Evolutionary conservation across 2,888 invertebrate genomes (phyloP).

Genomic region (Zygaena filipendulae): DNA sequence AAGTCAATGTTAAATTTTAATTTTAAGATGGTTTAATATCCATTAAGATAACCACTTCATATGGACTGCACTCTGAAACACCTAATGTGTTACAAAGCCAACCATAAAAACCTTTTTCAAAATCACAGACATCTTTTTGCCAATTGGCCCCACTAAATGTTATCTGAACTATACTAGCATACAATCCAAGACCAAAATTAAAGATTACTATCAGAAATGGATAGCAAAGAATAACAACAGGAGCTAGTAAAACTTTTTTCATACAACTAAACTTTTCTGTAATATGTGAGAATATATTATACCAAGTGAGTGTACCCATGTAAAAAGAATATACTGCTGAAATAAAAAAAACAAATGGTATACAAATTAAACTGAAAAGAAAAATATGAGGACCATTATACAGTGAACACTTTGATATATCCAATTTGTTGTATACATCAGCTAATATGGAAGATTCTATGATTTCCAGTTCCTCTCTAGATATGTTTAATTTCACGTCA

Average conservation of each 20-base stretch:
- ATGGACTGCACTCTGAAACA: slow-evolving; percentile 79
- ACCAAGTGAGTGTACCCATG: slow-evolving; percentile 81
- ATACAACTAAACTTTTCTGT: slow-evolving; percentile 73
- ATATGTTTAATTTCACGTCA: slow-evolving; percentile 78
- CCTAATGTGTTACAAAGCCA: slow-evolving; percentile 76
- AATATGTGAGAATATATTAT: slow-evolving; percentile 76
- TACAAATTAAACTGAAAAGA: slow-evolving; percentile 71
- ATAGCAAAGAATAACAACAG: slow-evolving; percentile 74
- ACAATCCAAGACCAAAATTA: slow-evolving; percentile 73
- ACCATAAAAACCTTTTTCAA: slow-evolving; percentile 83
- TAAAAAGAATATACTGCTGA: slow-evolving; percentile 78
- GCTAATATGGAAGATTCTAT: slow-evolving; percentile 73
- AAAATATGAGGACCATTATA: slow-evolving; percentile 74
- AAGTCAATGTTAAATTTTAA: no score
- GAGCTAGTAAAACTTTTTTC: slow-evolving; percentile 72
- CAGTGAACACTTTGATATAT: slow-evolving; percentile 64
- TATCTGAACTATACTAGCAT: slow-evolving; percentile 74
- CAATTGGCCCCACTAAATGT: slow-evolving; percentile 76
- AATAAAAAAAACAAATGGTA: slow-evolving; percentile 73
- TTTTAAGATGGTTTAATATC: slow-evolving; percentile 57
- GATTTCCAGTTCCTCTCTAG: slow-evolving; percentile 75
- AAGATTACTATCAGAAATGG: slow-evolving; percentile 75
- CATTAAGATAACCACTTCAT: slow-evolving; percentile 75
- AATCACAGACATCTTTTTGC: slow-evolving; percentile 77
- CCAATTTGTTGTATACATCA: slow-evolving; percentile 66